phyloP scores from a whole-genome alignment of 2,888 invertebrate species.

The Eilema griseolum region DNA sequence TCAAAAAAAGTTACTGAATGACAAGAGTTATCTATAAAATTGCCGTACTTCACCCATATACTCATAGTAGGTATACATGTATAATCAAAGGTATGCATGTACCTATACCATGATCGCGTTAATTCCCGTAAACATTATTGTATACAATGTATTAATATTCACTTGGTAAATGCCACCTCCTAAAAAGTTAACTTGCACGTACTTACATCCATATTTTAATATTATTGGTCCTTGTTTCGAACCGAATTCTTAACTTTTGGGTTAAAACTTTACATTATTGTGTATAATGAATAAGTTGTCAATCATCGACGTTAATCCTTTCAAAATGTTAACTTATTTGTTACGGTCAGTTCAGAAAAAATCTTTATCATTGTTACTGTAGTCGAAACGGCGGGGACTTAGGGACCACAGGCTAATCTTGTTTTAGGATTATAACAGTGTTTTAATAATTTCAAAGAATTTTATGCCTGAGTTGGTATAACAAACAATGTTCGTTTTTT shows the following conservation, averaged over 20 bases:
- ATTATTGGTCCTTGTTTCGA: not conserved
- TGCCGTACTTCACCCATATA: no score
- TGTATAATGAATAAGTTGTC: slow-evolving; percentile 55
- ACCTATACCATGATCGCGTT: no score
- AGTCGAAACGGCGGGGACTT: slow-evolving; percentile 29
- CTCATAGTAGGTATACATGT: no score
- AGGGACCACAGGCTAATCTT: slow-evolving; percentile 59
- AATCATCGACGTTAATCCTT: slow-evolving; percentile 65
- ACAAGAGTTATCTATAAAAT: no score
- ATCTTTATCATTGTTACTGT: slow-evolving; percentile 41
- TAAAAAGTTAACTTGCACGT: not conserved
- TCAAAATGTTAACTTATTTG: slow-evolving; percentile 66
- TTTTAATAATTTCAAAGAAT: slow-evolving; percentile 43
- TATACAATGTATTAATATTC: no score
- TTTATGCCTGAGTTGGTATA: slow-evolving; percentile 24
- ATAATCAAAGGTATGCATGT: no score
- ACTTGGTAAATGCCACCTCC: no score
- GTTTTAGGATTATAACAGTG: slow-evolving; percentile 56
- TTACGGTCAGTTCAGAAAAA: slow-evolving; percentile 52
- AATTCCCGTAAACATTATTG: no score
- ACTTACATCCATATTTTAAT: not conserved
- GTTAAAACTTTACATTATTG: slow-evolving; percentile 25
- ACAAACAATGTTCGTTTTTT: slow-evolving; percentile 19
- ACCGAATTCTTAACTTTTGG: slow-evolving; percentile 36
- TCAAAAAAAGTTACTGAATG: no score